Evolutionary conservation across 2,113 vertebrate genomes (phyloP).

Genomic region (Sphyrna mokarran): DNA sequence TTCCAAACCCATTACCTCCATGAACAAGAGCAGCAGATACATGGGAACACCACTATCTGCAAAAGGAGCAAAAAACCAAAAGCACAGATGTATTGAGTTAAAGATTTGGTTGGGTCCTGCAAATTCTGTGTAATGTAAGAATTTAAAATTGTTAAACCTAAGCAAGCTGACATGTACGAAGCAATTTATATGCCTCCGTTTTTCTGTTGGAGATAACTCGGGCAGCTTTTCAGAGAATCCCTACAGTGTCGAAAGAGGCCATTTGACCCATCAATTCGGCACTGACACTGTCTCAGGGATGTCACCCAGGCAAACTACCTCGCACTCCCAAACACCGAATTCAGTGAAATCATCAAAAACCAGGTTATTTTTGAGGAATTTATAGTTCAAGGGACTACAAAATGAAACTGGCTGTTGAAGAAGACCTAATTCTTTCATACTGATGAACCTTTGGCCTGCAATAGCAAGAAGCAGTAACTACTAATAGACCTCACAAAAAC

Average conservation of each 20-base stretch:
- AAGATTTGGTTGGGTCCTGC: not conserved
- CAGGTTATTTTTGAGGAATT: not conserved
- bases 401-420: not conserved
- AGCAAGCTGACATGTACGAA: too few species aligned
- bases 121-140: not conserved
- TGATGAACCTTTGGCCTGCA: conserved; percentile 14
- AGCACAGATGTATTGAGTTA: not conserved
- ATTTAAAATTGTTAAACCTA: not conserved
- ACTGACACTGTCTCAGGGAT: too few species aligned
- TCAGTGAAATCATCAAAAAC: not conserved
- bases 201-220: not conserved
- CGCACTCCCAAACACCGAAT: not conserved
- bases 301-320: too few species aligned
- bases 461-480: not conserved
- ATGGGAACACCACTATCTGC: too few species aligned
- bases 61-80: not conserved
- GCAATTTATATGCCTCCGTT: too few species aligned
- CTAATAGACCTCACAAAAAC: conserved; percentile 57
- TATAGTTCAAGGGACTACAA: not conserved
- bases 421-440: not conserved
- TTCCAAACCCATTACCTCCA: too few species aligned
- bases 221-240: not conserved
- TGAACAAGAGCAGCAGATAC: too few species aligned
- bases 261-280: too few species aligned
- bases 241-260: too few species aligned